Evolutionary conservation across 2,797 vertebrate species (phyloP).

Genomic region (Squalus acanthias): DNA sequence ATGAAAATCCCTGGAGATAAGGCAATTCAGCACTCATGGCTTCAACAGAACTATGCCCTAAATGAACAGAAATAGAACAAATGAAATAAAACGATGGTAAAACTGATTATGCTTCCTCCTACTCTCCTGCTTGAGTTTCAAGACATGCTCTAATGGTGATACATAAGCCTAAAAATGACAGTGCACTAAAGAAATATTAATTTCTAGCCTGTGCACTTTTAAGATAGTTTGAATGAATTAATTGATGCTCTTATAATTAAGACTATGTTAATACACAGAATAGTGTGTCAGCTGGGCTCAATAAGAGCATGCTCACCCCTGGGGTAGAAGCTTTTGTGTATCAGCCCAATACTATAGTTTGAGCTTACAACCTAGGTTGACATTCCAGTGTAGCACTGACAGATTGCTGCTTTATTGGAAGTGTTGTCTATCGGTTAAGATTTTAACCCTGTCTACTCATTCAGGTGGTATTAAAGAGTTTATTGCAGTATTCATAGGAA

Average conservation of each 20-base stretch:
- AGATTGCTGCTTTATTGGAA: not conserved
- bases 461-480: not conserved
- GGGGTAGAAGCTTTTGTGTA: not conserved
- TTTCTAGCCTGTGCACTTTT: not conserved
- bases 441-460: not conserved
- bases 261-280: not conserved
- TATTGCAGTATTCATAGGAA: not conserved
- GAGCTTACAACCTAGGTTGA: not conserved
- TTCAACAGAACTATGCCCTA: too few species aligned
- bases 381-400: not conserved
- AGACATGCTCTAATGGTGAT: not conserved
- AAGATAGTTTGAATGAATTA: not conserved
- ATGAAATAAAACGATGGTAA: too few species aligned
- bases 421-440: not conserved
- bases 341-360: not conserved
- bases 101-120: too few species aligned
- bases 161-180: not conserved
- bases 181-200: not conserved
- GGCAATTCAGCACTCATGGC: too few species aligned
- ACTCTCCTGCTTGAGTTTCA: not conserved
- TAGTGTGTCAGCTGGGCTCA: not conserved
- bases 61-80: too few species aligned
- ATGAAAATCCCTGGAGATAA: too few species aligned
- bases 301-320: not conserved
- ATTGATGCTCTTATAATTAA: not conserved